Evolutionary conservation across 2,797 vertebrate genomes (phyloP), one percentile per base, ranked within the genome.

Genomic region (Semotilus atromaculatus): DNA sequence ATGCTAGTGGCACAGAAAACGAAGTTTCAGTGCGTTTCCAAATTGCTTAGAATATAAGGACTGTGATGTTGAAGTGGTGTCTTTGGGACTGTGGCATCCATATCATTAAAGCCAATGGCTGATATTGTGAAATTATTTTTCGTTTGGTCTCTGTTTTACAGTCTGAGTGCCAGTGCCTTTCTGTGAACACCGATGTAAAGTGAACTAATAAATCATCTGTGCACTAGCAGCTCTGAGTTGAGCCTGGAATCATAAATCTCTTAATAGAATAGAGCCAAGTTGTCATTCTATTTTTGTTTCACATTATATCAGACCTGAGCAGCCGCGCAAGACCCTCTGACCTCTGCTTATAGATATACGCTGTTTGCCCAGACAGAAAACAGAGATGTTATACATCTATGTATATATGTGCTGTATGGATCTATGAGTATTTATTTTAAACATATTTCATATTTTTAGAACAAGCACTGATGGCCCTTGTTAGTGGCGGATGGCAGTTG

Each of bases 201-300:
- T 23, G 26, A 82, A 85, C 78, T 80, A 74, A 88, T 89, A 79
- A 86, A 89, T 89, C 72, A 86, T 86, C 84, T 79, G 62, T 82
- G 75, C 76, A 84, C 82, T 86, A 74, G 51, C 70, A 84, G 53
- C 82, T 86, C 82, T 76, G 66, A 82, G 81, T 83, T 84, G 36
- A 66, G 82, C 66, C 83, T 68, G 21, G 77, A 88, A 79, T 40
- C 48, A 78, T 90, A 89, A 90, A 90, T 90, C 89, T 88, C 43
- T 18, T 48, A 18, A 79, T 51, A 81, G 75, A 83, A 79, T 29
- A 86, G 67, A 83, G 68, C 31, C 66, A 72, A 67, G 73, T 64
- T 26, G n/a, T 68, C 51, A 51, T 72, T 89, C 84, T 88, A 66
- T 88, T 87, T 86, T 84, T 80, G 86, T 82, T 86, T 86, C 66